Evolutionary conservation across 2,797 vertebrate genomes (phyloP), one percentile per base, ranked within the genome.

Genomic region (Uromys caudimaculatus): DNA sequence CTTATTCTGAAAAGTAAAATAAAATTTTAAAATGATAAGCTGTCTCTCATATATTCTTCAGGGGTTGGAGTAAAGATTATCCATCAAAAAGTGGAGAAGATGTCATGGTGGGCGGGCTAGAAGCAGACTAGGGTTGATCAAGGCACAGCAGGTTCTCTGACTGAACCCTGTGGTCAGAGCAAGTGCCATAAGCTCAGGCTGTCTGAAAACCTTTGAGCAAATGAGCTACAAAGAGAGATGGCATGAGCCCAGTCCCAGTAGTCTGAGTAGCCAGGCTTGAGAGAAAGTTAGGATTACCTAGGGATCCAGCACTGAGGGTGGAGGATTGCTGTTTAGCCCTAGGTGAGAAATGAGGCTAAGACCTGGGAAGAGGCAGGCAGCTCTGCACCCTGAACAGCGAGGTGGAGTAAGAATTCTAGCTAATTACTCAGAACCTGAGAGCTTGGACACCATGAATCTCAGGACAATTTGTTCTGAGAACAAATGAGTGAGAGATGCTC

Each of bases 21-120:
- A n/a, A 54, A 41, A 54, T 24, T 75, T 76, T 60, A 10, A 83
- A 14, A 82, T n/a, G 41, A 62, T 62, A 10, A 52, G 67, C 12
- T 84, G 13, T 92, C 76, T 67, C 29, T 94, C 14, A 27, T 86
- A 71, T 19, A 91, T 14, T 64, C 85, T 94, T 94, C 32, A 92
- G 38, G 29, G 23, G 2, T 47, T 9, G 67, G 12, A 81, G 35
- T 27, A 32, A 62, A 32, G 24, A 14, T 76, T 32, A 35, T 6
- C 29, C 14, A 23, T 71, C 54, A 44, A 44, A 17, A 17, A 6
- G 11, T 21, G 9, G 78, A 58, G 35, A 79, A 14, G 1, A 4
- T 23, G 0, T 67, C 27, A 52, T 10, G 62, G 64, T 35, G 38
- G 24, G 16, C 0, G 29, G 56, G 5, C 4, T 67, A 29, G 71